phyloP scores from a whole-genome alignment of 1,140 invertebrate genomes.

The Atta colombica region DNA sequence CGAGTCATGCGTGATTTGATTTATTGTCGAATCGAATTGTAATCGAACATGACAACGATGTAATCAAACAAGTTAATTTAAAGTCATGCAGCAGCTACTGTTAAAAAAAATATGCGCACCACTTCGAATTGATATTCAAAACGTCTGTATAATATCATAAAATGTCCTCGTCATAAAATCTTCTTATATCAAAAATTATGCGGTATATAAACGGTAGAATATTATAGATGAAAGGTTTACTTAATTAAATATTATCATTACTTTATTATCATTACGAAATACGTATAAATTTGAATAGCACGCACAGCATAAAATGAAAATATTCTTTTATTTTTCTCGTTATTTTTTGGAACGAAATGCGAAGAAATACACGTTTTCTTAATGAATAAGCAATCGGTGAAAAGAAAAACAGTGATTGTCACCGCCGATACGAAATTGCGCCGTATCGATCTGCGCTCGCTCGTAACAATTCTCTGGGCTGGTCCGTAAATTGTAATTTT shows the following conservation, averaged over 20 bases:
- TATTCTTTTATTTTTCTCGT: background rate
- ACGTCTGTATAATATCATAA: too few relatives aligned
- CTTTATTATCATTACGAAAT: background rate
- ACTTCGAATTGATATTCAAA: too few relatives aligned
- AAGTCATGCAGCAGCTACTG: background rate
- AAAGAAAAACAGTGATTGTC: background rate
- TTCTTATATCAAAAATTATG: too few relatives aligned
- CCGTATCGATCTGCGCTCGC: slow-evolving; percentile 9
- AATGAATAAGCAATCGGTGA: slow-evolving; percentile 28
- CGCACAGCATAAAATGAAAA: background rate
- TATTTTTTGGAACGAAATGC: background rate
- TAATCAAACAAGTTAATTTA: background rate
- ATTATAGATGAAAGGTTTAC: background rate
- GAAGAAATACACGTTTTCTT: background rate
- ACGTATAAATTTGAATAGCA: background rate
- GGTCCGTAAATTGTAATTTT: slow-evolving; percentile 54
- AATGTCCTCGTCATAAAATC: too few relatives aligned
- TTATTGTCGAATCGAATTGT: background rate
- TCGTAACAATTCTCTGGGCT: slow-evolving; percentile 32
- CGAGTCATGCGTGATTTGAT: background rate
- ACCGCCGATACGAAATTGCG: slow-evolving; percentile 7
- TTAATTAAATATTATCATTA: too few relatives aligned
- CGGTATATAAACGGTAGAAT: too few relatives aligned
- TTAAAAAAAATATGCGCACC: background rate
- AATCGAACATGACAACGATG: background rate